Evolutionary conservation across 1,140 invertebrate genomes (phyloP).

Genomic region (Cylas formicarius): DNA sequence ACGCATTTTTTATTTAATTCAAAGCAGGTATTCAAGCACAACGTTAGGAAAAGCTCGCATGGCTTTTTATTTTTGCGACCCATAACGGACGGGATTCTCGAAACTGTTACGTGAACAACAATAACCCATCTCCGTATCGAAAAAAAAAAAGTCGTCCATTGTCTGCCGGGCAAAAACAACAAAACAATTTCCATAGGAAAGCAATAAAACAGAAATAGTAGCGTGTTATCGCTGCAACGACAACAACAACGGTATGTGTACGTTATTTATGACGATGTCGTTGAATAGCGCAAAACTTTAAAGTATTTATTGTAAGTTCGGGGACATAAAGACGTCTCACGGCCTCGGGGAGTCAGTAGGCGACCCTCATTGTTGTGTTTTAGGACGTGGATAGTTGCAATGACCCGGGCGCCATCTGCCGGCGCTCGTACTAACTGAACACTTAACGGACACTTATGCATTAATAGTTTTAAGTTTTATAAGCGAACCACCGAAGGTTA

Average conservation of each 20-base stretch:
- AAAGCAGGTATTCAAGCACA: too few relatives aligned
- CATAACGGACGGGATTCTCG: too few relatives aligned
- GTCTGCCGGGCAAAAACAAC: conserved; percentile 22
- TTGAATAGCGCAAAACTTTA: conserved; percentile 14
- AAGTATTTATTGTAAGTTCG: conserved; percentile 17
- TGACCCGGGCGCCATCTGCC: too few relatives aligned
- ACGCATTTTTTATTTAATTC: too few relatives aligned
- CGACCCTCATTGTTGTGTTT: conserved; percentile 17
- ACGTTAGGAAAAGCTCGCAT: too few relatives aligned
- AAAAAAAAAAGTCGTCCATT: conserved; percentile 21
- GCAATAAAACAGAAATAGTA: conserved; percentile 22
- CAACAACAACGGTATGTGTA: conserved; percentile 9
- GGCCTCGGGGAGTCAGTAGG: conserved; percentile 11
- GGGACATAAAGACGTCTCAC: conserved; percentile 8
- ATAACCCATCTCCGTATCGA: conserved; percentile 22
- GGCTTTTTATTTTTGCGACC: too few relatives aligned
- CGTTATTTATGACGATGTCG: conserved; percentile 12
- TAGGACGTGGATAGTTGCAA: conserved; percentile 13
- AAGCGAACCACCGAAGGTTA: too few relatives aligned
- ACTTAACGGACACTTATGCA: too few relatives aligned
- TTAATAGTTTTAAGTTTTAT: too few relatives aligned
- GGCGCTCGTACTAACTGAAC: too few relatives aligned
- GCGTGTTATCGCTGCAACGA: conserved; percentile 17
- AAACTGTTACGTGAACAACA: conserved; percentile 21
- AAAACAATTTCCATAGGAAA: conserved; percentile 24